Evolutionary conservation across 2,113 vertebrate genomes (phyloP), one percentile per base, ranked within the genome.

Genomic region (Urocolius indicus): DNA sequence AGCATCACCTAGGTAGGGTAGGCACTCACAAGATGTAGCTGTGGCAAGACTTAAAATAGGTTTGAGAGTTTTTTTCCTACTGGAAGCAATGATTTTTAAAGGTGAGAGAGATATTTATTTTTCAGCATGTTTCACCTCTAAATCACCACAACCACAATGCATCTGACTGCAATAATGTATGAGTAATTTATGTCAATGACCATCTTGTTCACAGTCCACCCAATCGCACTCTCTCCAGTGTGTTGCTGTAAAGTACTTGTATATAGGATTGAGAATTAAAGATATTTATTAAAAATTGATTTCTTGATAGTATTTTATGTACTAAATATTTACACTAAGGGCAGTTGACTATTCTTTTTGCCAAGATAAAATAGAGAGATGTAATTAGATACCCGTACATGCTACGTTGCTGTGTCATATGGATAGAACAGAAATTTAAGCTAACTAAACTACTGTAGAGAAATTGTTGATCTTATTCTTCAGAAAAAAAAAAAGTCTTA

Each of bases 221-320:
- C 95, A 57, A 91, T 97, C 96, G 95, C 97, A 79, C 98, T 96
- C 97, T 97, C 97, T 96, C 96, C 94, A 91, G 98, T 97, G 97
- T 98, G 94, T 96, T 94, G 85, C 97, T 99, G 98, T 99, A 98
- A 97, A 99, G 97, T 98, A 97, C 97, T 97, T 99, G 99, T 99
- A 99, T 97, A 99, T 99, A 99, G 98, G 97, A 98, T 98, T 95
- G 97, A 98, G 98, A 99, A 98, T 97, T 96, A 94, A 98, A 98
- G 97, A 96, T 99, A 99, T 99, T 99, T 99, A 99, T 99, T 99
- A 96, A 98, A 98, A 97, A 90, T 97, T 95, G 96, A 98, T 93
- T 97, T 97, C 97, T 94, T 94, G 94, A 96, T 97, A 98, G 97
- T 97, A 94, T 98, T 97, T 97, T 97, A 96, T 97, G 96, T 97